A percentile compares a stretch with the other conserved stretches of the same genome.
phyloP scores from a whole-genome alignment of 2,113 vertebrate species.

The Colaptes auratus region DNA sequence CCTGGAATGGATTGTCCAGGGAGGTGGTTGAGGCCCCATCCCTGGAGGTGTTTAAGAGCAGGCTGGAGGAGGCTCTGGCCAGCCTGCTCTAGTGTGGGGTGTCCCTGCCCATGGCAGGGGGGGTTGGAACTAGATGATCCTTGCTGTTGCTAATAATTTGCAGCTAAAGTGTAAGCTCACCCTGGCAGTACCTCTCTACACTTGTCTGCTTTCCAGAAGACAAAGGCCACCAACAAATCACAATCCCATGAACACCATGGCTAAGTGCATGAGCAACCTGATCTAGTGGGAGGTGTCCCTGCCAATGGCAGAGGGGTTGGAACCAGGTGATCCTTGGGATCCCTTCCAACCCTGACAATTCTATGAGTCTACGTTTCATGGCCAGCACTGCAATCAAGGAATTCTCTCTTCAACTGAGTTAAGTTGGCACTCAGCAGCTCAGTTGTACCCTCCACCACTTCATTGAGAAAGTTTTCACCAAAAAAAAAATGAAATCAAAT shows the following conservation, averaged over 20 bases:
- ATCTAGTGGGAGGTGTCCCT: too few species aligned
- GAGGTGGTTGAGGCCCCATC: too few species aligned
- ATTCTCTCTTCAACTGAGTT: background rate
- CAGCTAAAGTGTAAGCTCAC: background rate
- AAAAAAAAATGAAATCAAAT: background rate
- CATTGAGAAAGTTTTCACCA: background rate
- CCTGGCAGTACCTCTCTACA: background rate
- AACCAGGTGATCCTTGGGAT: too few species aligned
- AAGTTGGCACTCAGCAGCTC: background rate
- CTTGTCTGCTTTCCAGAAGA: background rate
- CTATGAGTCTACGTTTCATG: background rate
- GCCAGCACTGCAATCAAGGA: background rate
- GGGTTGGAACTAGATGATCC: too few species aligned
- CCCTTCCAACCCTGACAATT: too few species aligned
- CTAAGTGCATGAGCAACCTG: fast-evolving
- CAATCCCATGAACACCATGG: fast-evolving
- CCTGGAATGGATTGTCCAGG: too few species aligned
- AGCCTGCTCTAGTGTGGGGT: too few species aligned
- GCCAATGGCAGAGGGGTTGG: too few species aligned
- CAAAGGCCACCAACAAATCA: background rate
- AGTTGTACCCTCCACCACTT: background rate
- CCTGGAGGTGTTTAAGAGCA: too few species aligned
- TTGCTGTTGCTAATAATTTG: background rate
- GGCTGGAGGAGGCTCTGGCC: too few species aligned
- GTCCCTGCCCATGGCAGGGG: too few species aligned